Evolutionary conservation across 2,113 vertebrate genomes (phyloP).

Genomic region (Calypte anna): DNA sequence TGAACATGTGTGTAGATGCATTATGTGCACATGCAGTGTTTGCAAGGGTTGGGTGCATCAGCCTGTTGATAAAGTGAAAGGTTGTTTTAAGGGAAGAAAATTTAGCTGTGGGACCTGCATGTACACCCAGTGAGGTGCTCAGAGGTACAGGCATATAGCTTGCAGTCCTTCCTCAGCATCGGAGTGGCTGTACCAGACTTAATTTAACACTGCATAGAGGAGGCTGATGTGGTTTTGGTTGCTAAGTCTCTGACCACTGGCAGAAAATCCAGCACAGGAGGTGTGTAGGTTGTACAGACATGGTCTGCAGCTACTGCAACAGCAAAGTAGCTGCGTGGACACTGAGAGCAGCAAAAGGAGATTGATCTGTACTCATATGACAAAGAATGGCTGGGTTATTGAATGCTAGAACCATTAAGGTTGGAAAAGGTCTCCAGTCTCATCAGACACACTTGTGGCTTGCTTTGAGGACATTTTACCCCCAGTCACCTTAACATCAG

Average conservation of each 20-base stretch:
- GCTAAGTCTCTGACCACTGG: background rate
- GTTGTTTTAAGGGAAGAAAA: background rate
- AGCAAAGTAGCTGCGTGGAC: background rate
- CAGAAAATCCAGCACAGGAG: background rate
- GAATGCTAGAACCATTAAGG: too few species aligned
- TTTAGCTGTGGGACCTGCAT: background rate
- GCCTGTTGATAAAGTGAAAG: background rate
- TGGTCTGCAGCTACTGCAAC: background rate
- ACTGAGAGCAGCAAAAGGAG: background rate
- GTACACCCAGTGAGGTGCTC: background rate
- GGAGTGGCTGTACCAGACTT: background rate
- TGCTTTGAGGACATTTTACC: background rate
- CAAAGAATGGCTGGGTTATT: background rate
- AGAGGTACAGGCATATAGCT: background rate
- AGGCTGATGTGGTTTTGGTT: background rate
- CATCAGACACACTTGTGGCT: background rate
- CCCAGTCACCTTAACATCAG: background rate
- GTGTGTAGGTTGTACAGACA: background rate
- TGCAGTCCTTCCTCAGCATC: background rate
- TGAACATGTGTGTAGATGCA: background rate
- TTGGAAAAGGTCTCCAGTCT: too few species aligned
- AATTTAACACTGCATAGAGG: background rate
- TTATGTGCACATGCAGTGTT: background rate
- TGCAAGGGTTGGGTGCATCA: background rate
- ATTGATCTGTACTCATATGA: background rate